Percentiles rank a stretch among this genome's conserved stretches.
Evolutionary conservation across 2,797 vertebrate species (phyloP).

Genomic region (Diceros bicornis): DNA sequence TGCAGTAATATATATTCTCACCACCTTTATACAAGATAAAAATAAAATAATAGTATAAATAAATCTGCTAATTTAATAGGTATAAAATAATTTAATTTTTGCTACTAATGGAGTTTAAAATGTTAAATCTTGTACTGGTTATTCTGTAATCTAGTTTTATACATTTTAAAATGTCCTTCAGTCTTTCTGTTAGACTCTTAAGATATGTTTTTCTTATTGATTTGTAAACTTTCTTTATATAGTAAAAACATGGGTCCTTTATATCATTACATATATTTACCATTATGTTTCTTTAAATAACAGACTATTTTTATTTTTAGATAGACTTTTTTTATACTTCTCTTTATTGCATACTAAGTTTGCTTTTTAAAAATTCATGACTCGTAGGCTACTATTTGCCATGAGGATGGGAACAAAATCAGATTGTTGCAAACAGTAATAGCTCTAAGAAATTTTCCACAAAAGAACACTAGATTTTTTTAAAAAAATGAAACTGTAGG

Average conservation of each 20-base stretch:
- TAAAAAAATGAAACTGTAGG: not conserved
- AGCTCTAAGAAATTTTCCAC: not conserved
- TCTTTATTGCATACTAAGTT: not conserved
- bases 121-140: not conserved
- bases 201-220: not conserved
- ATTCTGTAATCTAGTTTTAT: not conserved
- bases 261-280: not conserved
- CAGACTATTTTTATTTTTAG: not conserved
- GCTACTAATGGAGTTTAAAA: not conserved
- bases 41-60: not conserved
- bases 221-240: not conserved
- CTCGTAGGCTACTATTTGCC: not conserved
- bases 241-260: not conserved
- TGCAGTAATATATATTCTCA: not conserved
- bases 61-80: not conserved
- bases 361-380: not conserved
- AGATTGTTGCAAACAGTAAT: not conserved
- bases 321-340: not conserved
- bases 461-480: not conserved
- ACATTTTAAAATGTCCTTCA: not conserved
- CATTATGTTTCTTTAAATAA: not conserved
- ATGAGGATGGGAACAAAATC: not conserved
- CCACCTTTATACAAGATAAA: not conserved
- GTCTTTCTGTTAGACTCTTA: not conserved
- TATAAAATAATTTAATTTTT: not conserved